Evolutionary conservation across 2,113 vertebrate genomes (phyloP).

Genomic region (Leptosomus discolor): DNA sequence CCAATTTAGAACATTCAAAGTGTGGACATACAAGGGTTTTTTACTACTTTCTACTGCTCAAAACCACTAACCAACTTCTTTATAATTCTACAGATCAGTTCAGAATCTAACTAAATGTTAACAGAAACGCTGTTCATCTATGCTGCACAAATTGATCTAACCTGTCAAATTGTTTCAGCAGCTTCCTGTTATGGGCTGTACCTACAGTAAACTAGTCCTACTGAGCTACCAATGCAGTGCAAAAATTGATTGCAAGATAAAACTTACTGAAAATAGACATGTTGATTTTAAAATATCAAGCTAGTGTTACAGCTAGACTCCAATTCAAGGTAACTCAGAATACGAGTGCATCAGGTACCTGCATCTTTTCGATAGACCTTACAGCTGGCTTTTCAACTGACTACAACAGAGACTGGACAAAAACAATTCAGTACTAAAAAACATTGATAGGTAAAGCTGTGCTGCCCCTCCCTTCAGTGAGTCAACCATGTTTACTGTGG

Average conservation of each 20-base stretch:
- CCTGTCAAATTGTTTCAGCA: not conserved
- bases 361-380: not conserved
- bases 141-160: not conserved
- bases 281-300: not conserved
- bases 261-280: rapidly evolving
- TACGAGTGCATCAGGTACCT: rapidly evolving
- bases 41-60: not conserved
- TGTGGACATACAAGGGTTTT: not conserved
- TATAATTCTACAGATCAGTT: not conserved
- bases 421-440: not conserved
- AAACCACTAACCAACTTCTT: not conserved
- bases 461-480: not conserved
- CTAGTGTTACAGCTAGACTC: not conserved
- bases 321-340: not conserved
- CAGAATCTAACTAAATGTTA: not conserved
- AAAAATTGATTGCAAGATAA: not conserved
- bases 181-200: not conserved
- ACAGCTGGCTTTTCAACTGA: not conserved
- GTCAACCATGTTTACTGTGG: not conserved
- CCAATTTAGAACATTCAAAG: not conserved
- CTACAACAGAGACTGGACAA: not conserved
- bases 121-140: not conserved
- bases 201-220: not conserved
- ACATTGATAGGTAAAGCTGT: not conserved
- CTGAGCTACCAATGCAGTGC: not conserved